Evolutionary conservation across 2,888 invertebrate genomes (phyloP).

Genomic region (Dynastes maya): DNA sequence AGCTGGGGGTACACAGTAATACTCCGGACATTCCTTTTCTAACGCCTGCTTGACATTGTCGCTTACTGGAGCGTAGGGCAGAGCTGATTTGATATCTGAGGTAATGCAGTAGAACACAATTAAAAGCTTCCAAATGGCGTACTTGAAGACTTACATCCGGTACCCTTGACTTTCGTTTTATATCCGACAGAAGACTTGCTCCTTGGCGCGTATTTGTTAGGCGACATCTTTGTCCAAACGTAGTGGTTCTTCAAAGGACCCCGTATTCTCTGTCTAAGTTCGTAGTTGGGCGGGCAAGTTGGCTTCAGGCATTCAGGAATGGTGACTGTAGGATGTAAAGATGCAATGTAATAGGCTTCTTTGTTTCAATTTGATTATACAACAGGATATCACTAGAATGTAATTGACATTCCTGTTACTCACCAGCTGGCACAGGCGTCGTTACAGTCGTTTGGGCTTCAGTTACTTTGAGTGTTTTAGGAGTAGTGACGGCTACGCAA

Average conservation of each 20-base stretch:
- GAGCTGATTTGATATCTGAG: too few species aligned
- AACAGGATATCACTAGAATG: too few species aligned
- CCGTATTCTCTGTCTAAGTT: conserved; percentile 66
- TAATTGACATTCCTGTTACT: too few species aligned
- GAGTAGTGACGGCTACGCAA: conserved; percentile 69
- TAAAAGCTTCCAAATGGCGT: neutral
- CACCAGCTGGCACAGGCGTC: neutral
- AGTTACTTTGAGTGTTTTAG: conserved; percentile 52
- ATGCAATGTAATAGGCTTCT: too few species aligned
- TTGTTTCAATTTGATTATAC: too few species aligned
- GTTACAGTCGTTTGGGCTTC: neutral
- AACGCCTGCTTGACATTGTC: neutral
- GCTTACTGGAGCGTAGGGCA: too few species aligned
- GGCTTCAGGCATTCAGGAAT: conserved; percentile 69
- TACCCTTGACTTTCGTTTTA: neutral
- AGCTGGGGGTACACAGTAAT: conserved; percentile 47
- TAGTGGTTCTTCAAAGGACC: neutral
- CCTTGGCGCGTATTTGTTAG: conserved; percentile 2
- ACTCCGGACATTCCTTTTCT: conserved; percentile 52
- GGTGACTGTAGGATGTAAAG: neutral
- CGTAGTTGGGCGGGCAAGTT: conserved; percentile 72
- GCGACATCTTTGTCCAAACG: neutral
- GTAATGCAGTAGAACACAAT: too few species aligned
- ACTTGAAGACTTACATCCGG: neutral
- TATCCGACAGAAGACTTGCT: neutral